Evolutionary conservation across 2,888 invertebrate species (phyloP), one percentile per base, ranked within the genome.

Genomic region (Drosophila neonasuta): DNA sequence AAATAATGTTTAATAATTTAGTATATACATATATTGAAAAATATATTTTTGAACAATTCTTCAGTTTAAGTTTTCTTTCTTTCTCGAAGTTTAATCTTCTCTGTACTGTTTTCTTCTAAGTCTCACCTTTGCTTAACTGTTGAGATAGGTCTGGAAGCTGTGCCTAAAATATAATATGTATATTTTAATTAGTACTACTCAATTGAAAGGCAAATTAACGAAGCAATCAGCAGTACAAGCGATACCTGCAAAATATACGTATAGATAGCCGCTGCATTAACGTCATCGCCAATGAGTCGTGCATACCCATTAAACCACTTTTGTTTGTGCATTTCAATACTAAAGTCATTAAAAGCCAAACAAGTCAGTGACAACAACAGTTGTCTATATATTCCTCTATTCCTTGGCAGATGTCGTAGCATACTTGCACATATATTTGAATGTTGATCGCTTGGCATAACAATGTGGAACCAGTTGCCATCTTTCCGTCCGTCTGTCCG

Each of bases 391-490:
- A 10, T 20, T 62, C 41, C 57, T 15, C 20, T 63, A 36, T 58
- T 55, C 55, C 52, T 46, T 56, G 46, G 29, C 39, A 45, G 42
- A 64, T 57, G 51, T 51, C 39, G 39, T 13, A 50, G 15, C 41
- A 42, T 13, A 20, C 11, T 24, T 39, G 44, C n/a, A 20, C n/a
- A 17, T 42, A 17, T 51, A 52, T 49, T 39, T 44, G 32, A 54
- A 56, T 46, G 34, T 11, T 36, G 55, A 34, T 56, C 45, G 24
- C 44, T 55, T 11, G 24, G 13, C 9, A 30, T 42, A 17, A 42
- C 64, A 67, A 62, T 66, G 60, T 55, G 48, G 50, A 77, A 79
- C 77, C 69, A 51, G 70, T 70, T 42, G 8, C 41, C 49, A 55
- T 55, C 30, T 41, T 10, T 10, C 20, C 9, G 10, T 49, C 17